Evolutionary conservation across 2,888 invertebrate species (phyloP), one percentile per base, ranked within the genome.

Genomic region (Amorpha juglandis): DNA sequence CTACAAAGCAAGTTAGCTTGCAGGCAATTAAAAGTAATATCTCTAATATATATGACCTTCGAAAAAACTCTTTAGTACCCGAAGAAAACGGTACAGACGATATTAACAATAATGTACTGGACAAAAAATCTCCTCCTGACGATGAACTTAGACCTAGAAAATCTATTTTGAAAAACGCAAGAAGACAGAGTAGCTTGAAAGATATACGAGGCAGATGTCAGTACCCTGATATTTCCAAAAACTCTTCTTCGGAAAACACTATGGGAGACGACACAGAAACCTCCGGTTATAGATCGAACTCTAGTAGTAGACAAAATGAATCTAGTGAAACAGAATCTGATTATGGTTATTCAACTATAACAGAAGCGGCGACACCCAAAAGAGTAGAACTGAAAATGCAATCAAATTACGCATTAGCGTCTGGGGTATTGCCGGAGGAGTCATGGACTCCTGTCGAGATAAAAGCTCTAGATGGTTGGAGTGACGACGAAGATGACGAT

Each of bases 291-390:
- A 88, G 93, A 74, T 94, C 95, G 0, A 92, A 87, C 70, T 86
- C 89, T 9, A 90, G 92, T 70, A 89, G 91, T 73, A 86, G 90
- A 19, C 88, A 88, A 64, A 86, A 87, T 68, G 91, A 91, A 76
- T 87, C 82, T 1, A 93, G 92, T 80, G 94, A 93, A 75, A 90
- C 89, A n/a, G 95, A 95, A 74, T 95, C 94, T 19, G 95, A 95
- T 74, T 94, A 94, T 74, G 94, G 94, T 27, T 96, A 96, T 79
- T 92, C 94, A 0, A 95, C 95, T 11, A 95, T 96, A 67, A 94
- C 94, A 1, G 91, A 94, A 68, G 85, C 94, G 48, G 94, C 95
- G 64, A 95, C 95, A 0, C 95, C 95, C 27, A 94, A 94, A 75
- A 94, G 93, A 63, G 76, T 96, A 21, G 88, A 90, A 76, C 82